phyloP scores from a whole-genome alignment of 2,888 invertebrate genomes.

The Frankliniella intonsa region DNA sequence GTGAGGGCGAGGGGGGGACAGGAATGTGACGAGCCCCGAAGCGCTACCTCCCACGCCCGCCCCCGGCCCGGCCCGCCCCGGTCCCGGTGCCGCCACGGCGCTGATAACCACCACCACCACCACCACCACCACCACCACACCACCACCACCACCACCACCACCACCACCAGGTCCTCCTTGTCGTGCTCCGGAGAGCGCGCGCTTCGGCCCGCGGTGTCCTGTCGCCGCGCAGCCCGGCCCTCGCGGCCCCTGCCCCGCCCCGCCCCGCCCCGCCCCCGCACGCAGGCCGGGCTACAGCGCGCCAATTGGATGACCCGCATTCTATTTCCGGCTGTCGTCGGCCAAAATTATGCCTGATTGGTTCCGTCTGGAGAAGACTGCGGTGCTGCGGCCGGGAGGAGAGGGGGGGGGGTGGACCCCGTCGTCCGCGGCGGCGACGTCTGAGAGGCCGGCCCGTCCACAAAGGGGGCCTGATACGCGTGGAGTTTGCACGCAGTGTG shows the following conservation, averaged over 20 bases:
- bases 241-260: background rate
- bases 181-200: too few relatives aligned
- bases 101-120: too few relatives aligned
- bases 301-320: constrained; percentile 23
- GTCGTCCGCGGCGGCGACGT: background rate
- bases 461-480: too few relatives aligned
- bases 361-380: background rate
- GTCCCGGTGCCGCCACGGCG: too few relatives aligned
- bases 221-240: background rate
- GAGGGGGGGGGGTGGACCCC: background rate
- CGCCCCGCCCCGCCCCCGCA: background rate
- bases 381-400: background rate
- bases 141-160: too few relatives aligned
- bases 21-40: constrained; percentile 13
- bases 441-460: background rate
- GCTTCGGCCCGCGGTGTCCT: too few relatives aligned
- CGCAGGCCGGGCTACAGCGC: background rate
- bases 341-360: constrained; percentile 21
- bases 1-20: background rate
- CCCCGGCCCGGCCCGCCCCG: background rate
- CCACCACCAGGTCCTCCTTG: too few relatives aligned
- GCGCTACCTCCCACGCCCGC: background rate
- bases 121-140: too few relatives aligned
- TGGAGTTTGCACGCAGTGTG: too few relatives aligned
- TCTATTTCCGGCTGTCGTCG: constrained; percentile 24